Evolutionary conservation across 2,888 invertebrate species (phyloP).

Genomic region (Lasioglossum villosulum): DNA sequence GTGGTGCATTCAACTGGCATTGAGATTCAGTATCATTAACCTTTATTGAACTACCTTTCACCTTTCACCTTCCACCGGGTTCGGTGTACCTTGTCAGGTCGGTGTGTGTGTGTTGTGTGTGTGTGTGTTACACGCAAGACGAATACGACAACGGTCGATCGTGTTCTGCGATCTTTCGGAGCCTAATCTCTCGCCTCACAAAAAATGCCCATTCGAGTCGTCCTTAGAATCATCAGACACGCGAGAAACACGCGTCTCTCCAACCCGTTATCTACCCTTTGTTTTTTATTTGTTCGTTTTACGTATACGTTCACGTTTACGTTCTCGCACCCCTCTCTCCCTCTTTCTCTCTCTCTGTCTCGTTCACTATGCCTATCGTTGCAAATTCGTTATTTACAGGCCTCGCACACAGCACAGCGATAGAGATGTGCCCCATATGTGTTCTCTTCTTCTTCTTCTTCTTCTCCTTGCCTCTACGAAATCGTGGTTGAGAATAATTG

Average conservation of each 20-base stretch:
- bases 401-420: not conserved
- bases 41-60: slow-evolving; percentile 41
- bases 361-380: slow-evolving; percentile 1
- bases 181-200: slow-evolving; percentile 32
- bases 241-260: not conserved
- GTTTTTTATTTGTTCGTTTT: not conserved
- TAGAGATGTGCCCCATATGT: not conserved
- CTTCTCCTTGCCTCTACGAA: not conserved
- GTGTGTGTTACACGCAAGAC: not conserved
- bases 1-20: slow-evolving; percentile 45
- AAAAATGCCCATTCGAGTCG: slow-evolving; percentile 68
- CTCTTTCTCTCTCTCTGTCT: not conserved
- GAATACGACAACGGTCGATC: not conserved
- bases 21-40: slow-evolving; percentile 40
- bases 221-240: slow-evolving; percentile 6
- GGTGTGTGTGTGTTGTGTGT: not conserved
- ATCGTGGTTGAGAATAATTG: slow-evolving; percentile 2
- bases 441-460: not conserved
- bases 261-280: slow-evolving; percentile 14
- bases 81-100: slow-evolving; percentile 25
- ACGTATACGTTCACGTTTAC: slow-evolving; percentile 6
- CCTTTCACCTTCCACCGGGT: slow-evolving; percentile 27
- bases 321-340: not conserved
- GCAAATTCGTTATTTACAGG: slow-evolving; percentile 50
- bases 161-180: not conserved